A percentile compares a stretch with the other conserved stretches of the same genome.
These are phyloP conservation scores for Hermaeophaga mercurialis DNA, from an alignment of 2,888 invertebrate genomes.

Conservation along the genomic window DNA sequence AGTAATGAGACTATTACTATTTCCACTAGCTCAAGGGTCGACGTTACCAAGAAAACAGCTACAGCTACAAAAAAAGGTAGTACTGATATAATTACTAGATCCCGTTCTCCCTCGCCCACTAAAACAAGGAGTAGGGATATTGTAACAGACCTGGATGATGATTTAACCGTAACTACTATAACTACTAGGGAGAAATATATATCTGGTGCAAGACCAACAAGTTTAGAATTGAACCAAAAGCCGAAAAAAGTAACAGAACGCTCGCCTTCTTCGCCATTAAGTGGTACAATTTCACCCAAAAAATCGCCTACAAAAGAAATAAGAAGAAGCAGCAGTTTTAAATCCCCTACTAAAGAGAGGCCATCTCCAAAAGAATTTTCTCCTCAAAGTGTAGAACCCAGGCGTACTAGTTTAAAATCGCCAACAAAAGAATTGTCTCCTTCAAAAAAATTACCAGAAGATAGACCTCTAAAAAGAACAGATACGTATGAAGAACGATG, in stretches of 20 bases:
- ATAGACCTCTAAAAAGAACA: conserved; percentile 62
- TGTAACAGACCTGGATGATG: conserved; percentile 52
- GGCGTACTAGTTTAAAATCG: conserved; percentile 58
- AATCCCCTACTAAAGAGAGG: conserved; percentile 33
- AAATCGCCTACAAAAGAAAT: conserved; percentile 37
- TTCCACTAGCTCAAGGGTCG: conserved; percentile 41
- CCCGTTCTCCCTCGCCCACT: conserved; percentile 47
- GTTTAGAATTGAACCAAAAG: conserved; percentile 44
- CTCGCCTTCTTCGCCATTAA: conserved; percentile 50
- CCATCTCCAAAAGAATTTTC: conserved; percentile 33
- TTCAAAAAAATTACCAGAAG: conserved; percentile 58
- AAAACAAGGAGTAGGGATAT: conserved; percentile 49
- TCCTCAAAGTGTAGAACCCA: conserved; percentile 44
- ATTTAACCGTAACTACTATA: conserved; percentile 36
- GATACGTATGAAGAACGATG: conserved; percentile 78
- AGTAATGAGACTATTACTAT: conserved; percentile 30
- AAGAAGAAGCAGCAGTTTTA: conserved; percentile 60
- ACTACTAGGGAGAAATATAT: conserved; percentile 31
- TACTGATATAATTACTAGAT: conserved; percentile 32
- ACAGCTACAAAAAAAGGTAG: conserved; percentile 41
- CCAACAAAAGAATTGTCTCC: conserved; percentile 42
- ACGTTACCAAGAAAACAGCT: conserved; percentile 43
- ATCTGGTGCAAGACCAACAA: conserved; percentile 38
- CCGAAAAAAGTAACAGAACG: conserved; percentile 47
- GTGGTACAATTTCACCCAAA: conserved; percentile 31